phyloP scores from a whole-genome alignment of 2,113 vertebrate genomes.

The Tinamus guttatus region DNA sequence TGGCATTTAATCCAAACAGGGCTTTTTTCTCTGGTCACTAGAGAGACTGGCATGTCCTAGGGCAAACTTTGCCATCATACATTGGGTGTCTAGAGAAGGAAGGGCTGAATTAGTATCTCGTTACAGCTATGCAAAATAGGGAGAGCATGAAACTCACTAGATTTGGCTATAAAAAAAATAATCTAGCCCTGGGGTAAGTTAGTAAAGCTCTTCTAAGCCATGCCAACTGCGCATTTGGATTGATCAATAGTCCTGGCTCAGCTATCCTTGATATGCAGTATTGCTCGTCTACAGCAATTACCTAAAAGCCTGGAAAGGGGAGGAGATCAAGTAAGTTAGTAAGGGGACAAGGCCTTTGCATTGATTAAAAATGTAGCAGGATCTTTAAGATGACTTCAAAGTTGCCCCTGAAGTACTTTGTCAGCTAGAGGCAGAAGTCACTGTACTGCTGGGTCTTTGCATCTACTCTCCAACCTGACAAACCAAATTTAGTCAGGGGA shows the following conservation, averaged over 20 bases:
- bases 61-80: not conserved
- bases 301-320: constrained; percentile 61
- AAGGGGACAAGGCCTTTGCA: constrained; percentile 40
- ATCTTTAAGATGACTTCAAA: not conserved
- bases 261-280: not conserved
- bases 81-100: not conserved
- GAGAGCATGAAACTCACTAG: not conserved
- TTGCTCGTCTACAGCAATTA: constrained; percentile 42
- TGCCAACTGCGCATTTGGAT: constrained; percentile 41
- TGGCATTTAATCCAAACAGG: not conserved
- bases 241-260: constrained; percentile 66
- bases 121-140: not conserved
- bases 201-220: constrained; percentile 44
- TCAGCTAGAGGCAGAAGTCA: not conserved
- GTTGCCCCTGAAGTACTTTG: not conserved
- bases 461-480: not conserved
- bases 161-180: not conserved
- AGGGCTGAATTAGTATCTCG: not conserved
- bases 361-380: constrained; percentile 44
- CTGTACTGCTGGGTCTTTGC: not conserved
- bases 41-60: not conserved
- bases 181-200: constrained; percentile 32
- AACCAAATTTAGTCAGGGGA: not conserved
- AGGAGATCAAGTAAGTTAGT: constrained; percentile 52
- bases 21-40: not conserved